phyloP scores from a whole-genome alignment of 2,113 vertebrate species.

The Apistogramma diplotaenia region DNA sequence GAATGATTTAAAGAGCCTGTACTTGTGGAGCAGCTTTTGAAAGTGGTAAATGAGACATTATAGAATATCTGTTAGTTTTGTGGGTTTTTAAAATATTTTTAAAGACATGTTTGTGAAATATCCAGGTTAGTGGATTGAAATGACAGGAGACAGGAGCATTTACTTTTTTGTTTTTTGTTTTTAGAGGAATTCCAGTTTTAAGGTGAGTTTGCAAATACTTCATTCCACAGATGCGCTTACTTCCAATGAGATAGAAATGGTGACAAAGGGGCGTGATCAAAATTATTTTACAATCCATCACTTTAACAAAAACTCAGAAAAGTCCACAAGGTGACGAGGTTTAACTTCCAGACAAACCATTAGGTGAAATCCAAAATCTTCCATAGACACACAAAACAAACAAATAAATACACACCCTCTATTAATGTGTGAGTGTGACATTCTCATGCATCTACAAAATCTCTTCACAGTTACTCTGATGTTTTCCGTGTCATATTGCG shows the following conservation, averaged over 20 bases:
- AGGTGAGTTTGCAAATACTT: slow-evolving; percentile 31
- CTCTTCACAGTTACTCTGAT: slow-evolving; percentile 74
- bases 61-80: slow-evolving; percentile 67
- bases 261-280: slow-evolving; percentile 52
- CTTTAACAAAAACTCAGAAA: slow-evolving; percentile 34
- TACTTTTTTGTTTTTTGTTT: too few species aligned
- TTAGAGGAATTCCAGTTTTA: slow-evolving; percentile 42
- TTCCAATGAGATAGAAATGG: slow-evolving; percentile 37
- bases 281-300: slow-evolving; percentile 51
- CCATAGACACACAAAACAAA: slow-evolving; percentile 28
- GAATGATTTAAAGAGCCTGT: slow-evolving; percentile 63
- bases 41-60: slow-evolving; percentile 62
- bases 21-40: slow-evolving; percentile 65
- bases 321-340: slow-evolving; percentile 5
- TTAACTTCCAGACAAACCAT: slow-evolving; percentile 15
- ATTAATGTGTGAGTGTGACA: slow-evolving; percentile 71
- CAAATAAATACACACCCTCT: slow-evolving; percentile 53
- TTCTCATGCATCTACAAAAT: slow-evolving; percentile 68
- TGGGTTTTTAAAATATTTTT: slow-evolving; percentile 57
- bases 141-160: slow-evolving; percentile 61
- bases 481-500: slow-evolving; percentile 74
- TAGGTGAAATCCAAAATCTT: slow-evolving; percentile 60
- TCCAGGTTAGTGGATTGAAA: slow-evolving; percentile 65
- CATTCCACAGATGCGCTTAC: slow-evolving; percentile 30
- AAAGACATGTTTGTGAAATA: slow-evolving; percentile 66